Conservation (phyloP, 2,113 vertebrate species). For the Ceyx cyanopectus region DNA sequence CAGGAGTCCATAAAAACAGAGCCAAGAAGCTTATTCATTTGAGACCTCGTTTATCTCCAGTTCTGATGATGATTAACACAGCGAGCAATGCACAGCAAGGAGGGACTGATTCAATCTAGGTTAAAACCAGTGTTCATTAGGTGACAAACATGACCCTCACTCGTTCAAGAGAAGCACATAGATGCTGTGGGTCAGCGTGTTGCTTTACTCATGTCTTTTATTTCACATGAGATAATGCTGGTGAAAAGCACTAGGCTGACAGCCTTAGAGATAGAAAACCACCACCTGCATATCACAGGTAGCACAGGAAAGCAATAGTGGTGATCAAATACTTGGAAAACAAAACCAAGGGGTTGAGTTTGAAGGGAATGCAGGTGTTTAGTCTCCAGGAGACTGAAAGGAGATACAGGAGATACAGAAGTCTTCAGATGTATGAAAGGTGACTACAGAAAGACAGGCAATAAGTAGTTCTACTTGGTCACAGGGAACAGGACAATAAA, state of each 20-base stretch:
- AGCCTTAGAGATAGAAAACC: not conserved
- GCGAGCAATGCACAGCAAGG: not conserved
- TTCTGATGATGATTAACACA: slow-evolving; percentile 44
- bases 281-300: not conserved
- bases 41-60: slow-evolving; percentile 46
- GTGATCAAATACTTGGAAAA: not conserved
- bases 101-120: slow-evolving; percentile 16
- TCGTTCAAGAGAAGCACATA: not conserved
- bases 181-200: not conserved
- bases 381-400: not conserved
- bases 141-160: not conserved
- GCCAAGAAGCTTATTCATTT: slow-evolving; percentile 49
- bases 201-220: not conserved
- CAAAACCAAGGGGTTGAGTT: not conserved
- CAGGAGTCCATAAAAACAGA: not conserved
- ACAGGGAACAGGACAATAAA: not conserved
- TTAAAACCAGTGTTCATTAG: slow-evolving; percentile 39
- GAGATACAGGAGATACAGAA: not conserved
- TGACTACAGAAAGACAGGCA: not conserved
- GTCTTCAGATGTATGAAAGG: not conserved
- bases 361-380: not conserved
- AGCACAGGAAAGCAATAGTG: not conserved
- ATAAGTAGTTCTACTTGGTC: not conserved
- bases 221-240: slow-evolving; percentile 9
- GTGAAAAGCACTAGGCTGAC: not conserved